These are phyloP conservation scores for Tridacna crocea DNA, from an alignment of 2,888 invertebrate genomes.

Conservation along the genomic window DNA sequence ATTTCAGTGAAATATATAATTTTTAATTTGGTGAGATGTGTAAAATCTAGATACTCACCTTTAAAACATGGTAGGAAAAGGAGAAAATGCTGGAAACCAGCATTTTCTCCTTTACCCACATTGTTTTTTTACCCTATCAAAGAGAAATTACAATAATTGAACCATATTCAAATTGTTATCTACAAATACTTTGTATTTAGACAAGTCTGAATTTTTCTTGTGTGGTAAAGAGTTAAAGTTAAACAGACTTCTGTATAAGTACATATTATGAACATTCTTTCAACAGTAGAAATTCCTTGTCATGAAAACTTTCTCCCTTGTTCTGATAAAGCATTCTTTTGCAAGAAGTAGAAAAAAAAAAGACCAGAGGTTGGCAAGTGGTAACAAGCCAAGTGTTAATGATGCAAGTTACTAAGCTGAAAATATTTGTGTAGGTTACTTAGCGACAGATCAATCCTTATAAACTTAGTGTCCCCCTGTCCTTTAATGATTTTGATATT, in stretches of 20 bases:
- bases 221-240: neutral
- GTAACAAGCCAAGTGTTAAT: neutral
- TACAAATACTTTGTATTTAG: neutral
- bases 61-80: neutral
- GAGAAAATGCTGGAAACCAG: neutral
- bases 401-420: neutral
- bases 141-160: neutral
- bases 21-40: no score
- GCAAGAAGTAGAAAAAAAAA: neutral
- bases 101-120: neutral
- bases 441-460: neutral
- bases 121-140: neutral
- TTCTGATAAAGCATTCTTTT: neutral
- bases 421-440: conserved; percentile 7
- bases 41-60: no score
- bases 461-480: conserved; percentile 8
- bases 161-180: neutral
- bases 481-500: neutral
- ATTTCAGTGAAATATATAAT: no score
- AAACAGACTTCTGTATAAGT: no score
- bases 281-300: neutral
- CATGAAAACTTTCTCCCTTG: neutral
- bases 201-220: neutral
- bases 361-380: no score
- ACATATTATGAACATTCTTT: no score